Conservation (phyloP, 2,797 vertebrate species). For the Clarias pachynema region DNA sequence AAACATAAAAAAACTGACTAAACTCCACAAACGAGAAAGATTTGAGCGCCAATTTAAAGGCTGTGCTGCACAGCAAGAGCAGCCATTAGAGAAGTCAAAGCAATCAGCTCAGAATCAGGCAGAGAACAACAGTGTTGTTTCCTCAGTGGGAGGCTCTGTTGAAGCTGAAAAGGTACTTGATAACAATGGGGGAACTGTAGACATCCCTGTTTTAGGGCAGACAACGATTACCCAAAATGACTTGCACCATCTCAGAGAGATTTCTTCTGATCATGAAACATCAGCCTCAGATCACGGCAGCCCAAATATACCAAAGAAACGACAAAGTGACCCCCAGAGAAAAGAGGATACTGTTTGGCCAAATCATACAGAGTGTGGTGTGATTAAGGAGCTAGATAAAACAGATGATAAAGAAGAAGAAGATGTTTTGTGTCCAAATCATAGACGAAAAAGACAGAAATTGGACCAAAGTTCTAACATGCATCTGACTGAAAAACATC, state of each 20-base stretch:
- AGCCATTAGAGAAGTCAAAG: conserved; percentile 64
- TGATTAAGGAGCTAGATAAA: conserved; percentile 56
- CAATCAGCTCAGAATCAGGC: conserved; percentile 64
- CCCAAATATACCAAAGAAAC: conserved; percentile 68
- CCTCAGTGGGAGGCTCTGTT: conserved; percentile 52
- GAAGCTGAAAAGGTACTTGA: conserved; percentile 53
- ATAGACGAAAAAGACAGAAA: conserved; percentile 68
- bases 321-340: conserved; percentile 58
- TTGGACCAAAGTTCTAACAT: conserved; percentile 43
- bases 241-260: conserved; percentile 38
- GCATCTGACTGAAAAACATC: conserved; percentile 5
- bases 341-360: conserved; percentile 62
- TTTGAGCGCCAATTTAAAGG: conserved; percentile 61
- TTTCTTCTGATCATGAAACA: conserved; percentile 56
- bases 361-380: conserved; percentile 67
- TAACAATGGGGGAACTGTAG: conserved; percentile 38
- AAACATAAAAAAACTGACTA: conserved; percentile 50
- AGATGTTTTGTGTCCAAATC: conserved; percentile 55
- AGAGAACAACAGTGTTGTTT: conserved; percentile 47
- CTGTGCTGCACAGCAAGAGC: conserved; percentile 58
- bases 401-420: conserved; percentile 24
- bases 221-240: conserved; percentile 50
- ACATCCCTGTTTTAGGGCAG: conserved; percentile 45
- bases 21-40: conserved; percentile 55
- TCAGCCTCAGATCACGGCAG: conserved; percentile 59